These are phyloP conservation scores for Hydroisotoma schaefferi DNA, from an alignment of 2,888 invertebrate genomes.

Conservation along the genomic window DNA sequence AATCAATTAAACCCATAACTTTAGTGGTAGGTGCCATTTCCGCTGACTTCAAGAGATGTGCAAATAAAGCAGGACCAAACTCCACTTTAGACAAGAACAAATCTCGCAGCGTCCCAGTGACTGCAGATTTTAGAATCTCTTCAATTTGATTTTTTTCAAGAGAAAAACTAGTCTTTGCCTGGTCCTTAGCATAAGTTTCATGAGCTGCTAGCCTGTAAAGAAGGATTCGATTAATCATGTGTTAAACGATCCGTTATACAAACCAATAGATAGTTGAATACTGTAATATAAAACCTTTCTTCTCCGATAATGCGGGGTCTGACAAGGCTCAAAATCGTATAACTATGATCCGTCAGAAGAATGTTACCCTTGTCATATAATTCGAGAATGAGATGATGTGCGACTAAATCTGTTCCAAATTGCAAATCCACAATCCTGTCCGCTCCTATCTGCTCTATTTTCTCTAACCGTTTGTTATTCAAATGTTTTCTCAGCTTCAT, in stretches of 20 bases:
- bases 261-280: constrained; percentile 5
- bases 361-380: constrained; percentile 95
- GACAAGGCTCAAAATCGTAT: constrained; percentile 86
- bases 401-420: constrained; percentile 89
- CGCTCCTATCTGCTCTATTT: constrained; percentile 77
- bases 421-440: constrained; percentile 93
- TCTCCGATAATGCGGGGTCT: constrained; percentile 89
- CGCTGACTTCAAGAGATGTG: constrained; percentile 75
- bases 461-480: constrained; percentile 88
- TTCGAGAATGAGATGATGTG: constrained; percentile 92
- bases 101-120: constrained; percentile 34
- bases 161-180: constrained; percentile 64
- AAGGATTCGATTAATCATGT: constrained; percentile 5
- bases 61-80: constrained; percentile 86
- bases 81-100: constrained; percentile 56
- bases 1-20: constrained; percentile 61
- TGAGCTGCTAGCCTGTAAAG: constrained; percentile 74
- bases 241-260: neutral
- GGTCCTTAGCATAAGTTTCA: constrained; percentile 81
- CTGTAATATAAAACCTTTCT: constrained; percentile 67
- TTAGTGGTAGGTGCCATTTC: constrained; percentile 63
- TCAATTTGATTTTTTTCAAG: constrained; percentile 56
- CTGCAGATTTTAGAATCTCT: constrained; percentile 17
- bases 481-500: constrained; percentile 99
- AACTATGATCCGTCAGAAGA: constrained; percentile 83